A percentile compares a stretch with the other conserved stretches of the same genome.
These are phyloP conservation scores for Aphrophora alni DNA, from an alignment of 2,888 invertebrate species.

Conservation along the genomic window DNA sequence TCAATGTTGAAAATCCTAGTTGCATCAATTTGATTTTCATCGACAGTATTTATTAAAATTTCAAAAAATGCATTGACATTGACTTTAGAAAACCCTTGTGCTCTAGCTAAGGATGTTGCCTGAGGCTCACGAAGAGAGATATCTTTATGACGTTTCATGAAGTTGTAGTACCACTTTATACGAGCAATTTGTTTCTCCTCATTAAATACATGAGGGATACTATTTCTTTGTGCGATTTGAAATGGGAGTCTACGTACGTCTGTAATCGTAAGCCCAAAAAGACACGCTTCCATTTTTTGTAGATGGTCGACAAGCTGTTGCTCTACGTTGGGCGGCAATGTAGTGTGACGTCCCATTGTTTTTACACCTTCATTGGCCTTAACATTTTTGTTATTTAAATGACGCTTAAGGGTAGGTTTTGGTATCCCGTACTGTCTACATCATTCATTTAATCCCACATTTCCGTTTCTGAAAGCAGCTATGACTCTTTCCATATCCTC, in stretches of 20 bases:
- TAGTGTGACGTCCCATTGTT: not conserved
- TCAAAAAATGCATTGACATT: conserved; percentile 6
- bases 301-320: not conserved
- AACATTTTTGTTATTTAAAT: too few species aligned
- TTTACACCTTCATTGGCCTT: conserved; percentile 12
- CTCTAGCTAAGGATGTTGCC: conserved; percentile 17
- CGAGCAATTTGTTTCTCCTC: not conserved
- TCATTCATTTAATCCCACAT: conserved; percentile 24
- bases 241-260: too few species aligned
- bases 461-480: conserved; percentile 12
- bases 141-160: conserved; percentile 7
- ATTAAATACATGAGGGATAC: not conserved
- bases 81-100: too few species aligned
- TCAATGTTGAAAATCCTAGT: conserved; percentile 20
- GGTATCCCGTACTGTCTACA: conserved; percentile 7
- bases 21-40: conserved; percentile 1
- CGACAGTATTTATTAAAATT: not conserved
- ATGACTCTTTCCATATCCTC: conserved; percentile 13
- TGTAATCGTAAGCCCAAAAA: too few species aligned
- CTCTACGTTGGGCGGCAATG: conserved; percentile 11
- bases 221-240: not conserved
- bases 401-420: conserved; percentile 11
- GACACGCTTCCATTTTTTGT: too few species aligned
- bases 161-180: too few species aligned
- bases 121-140: not conserved